Evolutionary conservation across 2,888 invertebrate genomes (phyloP), one percentile per base, ranked within the genome.

Genomic region (Timandra comae): DNA sequence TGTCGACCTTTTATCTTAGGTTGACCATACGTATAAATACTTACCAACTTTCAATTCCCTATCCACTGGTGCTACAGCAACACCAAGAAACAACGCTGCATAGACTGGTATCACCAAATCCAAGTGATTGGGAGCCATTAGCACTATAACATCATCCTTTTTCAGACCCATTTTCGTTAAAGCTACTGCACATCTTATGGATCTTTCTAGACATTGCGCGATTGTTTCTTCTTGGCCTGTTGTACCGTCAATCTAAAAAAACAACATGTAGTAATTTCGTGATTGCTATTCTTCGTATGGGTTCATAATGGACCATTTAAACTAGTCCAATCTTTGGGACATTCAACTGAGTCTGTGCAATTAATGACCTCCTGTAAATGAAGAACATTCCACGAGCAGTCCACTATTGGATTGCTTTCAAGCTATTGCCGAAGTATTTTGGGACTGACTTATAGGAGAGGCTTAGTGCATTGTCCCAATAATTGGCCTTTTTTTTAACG

Each of bases 41-140:
- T 63, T 49, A 79, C 78, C 47, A 7, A 63, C 40, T 12, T 53
- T 50, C 16, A 74, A 50, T 21, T 56, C 64, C 1, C 41, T 49
- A 33, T 79, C 79, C 0, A 65, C 36, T 3, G 60, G 59, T 1
- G 72, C 58, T n/a, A 67, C 38, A n/a, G 57, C 50, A 2, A 74
- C 62, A 2, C 87, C 87, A 3, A 84, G 59, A 44, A 70, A 86
- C 2, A 82, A 41, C 0, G 77, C 70, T 1, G 86, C 85, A 25
- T 87, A 72, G 28, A 79, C 67, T 0, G 87, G 86, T 12, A 86
- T 64, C 3, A 59, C 57, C 6, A 76, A 51, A 33, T 87, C 69
- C 3, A 85, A 19, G 20, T 81, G 79, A 39, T 77, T 87, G 1
- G 72, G 69, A 3, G 75, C 79, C 64, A 87, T 86, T 1, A 86